Percentiles rank a stretch among this genome's conserved stretches.
Evolutionary conservation across 2,888 invertebrate species (phyloP).

Genomic region (Cataglyphis livida): DNA sequence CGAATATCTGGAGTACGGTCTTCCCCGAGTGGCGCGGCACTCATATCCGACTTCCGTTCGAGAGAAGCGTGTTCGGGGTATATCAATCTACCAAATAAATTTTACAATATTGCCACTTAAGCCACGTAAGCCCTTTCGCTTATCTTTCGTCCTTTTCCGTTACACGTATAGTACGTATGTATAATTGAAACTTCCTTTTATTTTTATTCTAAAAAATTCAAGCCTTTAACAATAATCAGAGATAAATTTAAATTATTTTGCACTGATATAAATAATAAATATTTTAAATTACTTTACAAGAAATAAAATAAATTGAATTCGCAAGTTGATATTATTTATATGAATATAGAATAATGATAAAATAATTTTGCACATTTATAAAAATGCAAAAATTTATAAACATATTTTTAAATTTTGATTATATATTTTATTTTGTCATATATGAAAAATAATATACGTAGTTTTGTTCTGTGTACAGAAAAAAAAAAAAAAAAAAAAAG

Average conservation of each 20-base stretch:
- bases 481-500: not conserved
- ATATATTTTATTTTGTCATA: not conserved
- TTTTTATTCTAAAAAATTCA: not conserved
- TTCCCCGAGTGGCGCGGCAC: not conserved
- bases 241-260: not conserved
- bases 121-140: not conserved
- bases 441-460: not conserved
- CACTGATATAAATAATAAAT: not conserved
- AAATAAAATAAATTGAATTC: not conserved
- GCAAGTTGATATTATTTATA: not conserved
- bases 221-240: not conserved
- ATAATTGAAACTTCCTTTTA: not conserved
- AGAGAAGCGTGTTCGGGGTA: not conserved
- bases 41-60: conserved; percentile 44
- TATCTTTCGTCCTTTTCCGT: not conserved
- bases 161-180: not conserved
- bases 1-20: conserved; percentile 40
- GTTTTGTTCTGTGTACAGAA: not conserved
- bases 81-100: not conserved
- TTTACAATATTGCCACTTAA: not conserved
- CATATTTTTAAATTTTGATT: not conserved
- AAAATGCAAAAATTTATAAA: not conserved
- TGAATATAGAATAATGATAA: not conserved
- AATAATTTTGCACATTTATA: not conserved
- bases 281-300: not conserved